Evolutionary conservation across 2,888 invertebrate species (phyloP).

Genomic region (Smittia sp.): DNA sequence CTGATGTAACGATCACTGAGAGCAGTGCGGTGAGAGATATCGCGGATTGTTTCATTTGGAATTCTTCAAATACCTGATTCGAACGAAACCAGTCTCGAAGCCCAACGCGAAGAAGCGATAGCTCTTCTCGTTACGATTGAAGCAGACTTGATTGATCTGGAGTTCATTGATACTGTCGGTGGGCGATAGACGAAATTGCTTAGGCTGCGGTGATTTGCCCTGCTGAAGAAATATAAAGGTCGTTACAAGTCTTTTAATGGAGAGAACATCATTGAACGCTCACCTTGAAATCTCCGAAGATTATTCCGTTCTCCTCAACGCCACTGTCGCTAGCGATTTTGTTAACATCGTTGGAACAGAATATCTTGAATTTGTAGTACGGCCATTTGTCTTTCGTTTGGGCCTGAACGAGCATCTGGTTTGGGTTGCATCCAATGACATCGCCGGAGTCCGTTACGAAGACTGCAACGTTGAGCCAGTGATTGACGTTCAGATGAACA

Average conservation of each 20-base stretch:
- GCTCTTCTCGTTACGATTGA: slow-evolving; percentile 48
- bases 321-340: slow-evolving; percentile 44
- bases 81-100: slow-evolving; percentile 49
- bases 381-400: neutral
- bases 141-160: slow-evolving; percentile 48
- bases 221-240: neutral
- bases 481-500: slow-evolving; percentile 27
- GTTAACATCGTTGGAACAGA: neutral
- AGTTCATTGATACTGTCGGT: slow-evolving; percentile 42
- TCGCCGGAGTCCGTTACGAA: slow-evolving; percentile 42
- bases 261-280: slow-evolving; percentile 11
- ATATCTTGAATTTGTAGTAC: neutral
- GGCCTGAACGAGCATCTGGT: slow-evolving; percentile 28
- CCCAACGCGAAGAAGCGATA: slow-evolving; percentile 48
- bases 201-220: neutral
- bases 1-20: too few species aligned
- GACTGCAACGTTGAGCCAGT: slow-evolving; percentile 42
- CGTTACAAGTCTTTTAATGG: neutral
- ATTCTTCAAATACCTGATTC: slow-evolving; percentile 36
- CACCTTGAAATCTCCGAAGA: slow-evolving; percentile 46
- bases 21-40: neutral
- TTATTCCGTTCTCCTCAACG: slow-evolving; percentile 47
- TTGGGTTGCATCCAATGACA: slow-evolving; percentile 34
- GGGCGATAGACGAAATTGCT: slow-evolving; percentile 16
- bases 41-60: neutral